These are phyloP conservation scores for Dascillus cervinus DNA, from an alignment of 2,888 invertebrate species.

Conservation along the genomic window DNA sequence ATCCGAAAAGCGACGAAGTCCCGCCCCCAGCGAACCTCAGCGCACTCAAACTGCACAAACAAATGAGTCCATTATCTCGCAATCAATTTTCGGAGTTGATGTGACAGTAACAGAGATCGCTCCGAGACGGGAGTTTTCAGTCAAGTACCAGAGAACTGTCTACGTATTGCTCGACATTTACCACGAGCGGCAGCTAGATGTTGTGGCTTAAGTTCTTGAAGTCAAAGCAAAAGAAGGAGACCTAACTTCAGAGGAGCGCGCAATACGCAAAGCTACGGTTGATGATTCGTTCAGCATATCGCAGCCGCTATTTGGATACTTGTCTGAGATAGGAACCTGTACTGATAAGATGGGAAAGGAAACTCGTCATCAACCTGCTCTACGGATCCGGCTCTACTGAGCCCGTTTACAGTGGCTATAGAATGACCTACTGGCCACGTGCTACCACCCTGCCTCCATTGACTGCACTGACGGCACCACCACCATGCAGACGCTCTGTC, in stretches of 20 bases:
- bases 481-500: too few species aligned
- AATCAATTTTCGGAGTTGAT: slow-evolving; percentile 23
- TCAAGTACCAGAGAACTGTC: slow-evolving; percentile 17
- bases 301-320: slow-evolving; percentile 23
- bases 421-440: too few species aligned
- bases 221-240: slow-evolving; percentile 23
- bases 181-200: slow-evolving; percentile 24
- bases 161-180: slow-evolving; percentile 22
- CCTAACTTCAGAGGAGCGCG: slow-evolving; percentile 22
- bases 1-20: too few species aligned
- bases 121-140: slow-evolving; percentile 18
- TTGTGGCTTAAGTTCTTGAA: slow-evolving; percentile 19
- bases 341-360: slow-evolving; percentile 28
- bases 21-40: too few species aligned
- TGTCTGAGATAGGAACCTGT: slow-evolving; percentile 21
- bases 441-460: too few species aligned
- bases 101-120: slow-evolving; percentile 19
- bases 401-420: too few species aligned
- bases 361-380: slow-evolving; percentile 20
- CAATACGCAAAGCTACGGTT: slow-evolving; percentile 19
- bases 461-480: too few species aligned
- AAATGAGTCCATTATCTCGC: slow-evolving; percentile 14
- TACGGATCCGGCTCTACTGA: too few species aligned
- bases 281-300: slow-evolving; percentile 25
- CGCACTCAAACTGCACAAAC: too few species aligned